phyloP scores from a whole-genome alignment of 2,888 invertebrate genomes.

The Gibbula magus region DNA sequence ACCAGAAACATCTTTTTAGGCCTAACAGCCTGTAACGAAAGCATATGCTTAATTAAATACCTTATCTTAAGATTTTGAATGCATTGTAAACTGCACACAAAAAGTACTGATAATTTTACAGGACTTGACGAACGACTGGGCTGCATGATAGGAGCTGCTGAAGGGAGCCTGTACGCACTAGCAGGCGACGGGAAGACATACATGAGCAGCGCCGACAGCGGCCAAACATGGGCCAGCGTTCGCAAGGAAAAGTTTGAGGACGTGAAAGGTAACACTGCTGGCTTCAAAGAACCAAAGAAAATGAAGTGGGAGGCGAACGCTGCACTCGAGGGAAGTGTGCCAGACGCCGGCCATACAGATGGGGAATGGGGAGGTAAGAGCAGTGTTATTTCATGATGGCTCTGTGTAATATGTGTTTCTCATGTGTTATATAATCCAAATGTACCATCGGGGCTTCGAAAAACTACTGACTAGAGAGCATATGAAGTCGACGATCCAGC shows the following conservation, averaged over 20 bases:
- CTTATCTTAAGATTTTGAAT: background rate
- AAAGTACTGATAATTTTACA: conserved; percentile 33
- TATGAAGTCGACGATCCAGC: too few species aligned
- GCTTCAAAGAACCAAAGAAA: conserved; percentile 30
- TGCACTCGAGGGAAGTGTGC: conserved; percentile 31
- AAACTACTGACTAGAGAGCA: too few species aligned
- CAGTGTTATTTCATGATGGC: background rate
- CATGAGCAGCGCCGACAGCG: conserved; percentile 56
- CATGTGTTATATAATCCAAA: background rate
- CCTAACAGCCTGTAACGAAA: too few species aligned
- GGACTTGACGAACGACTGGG: conserved; percentile 48
- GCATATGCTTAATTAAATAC: too few species aligned
- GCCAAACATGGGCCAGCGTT: conserved; percentile 49
- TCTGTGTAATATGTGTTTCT: background rate
- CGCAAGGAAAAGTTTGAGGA: conserved; percentile 28
- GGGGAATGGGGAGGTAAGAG: conserved; percentile 49
- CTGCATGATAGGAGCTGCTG: conserved; percentile 49
- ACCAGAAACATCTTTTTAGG: too few species aligned
- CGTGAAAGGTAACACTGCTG: conserved; percentile 26
- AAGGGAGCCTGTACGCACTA: conserved; percentile 54
- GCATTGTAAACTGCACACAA: too few species aligned
- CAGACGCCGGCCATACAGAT: conserved; percentile 35
- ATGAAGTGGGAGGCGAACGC: conserved; percentile 41
- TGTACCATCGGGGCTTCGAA: too few species aligned
- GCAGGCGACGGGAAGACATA: conserved; percentile 50